A percentile compares a stretch with the other conserved stretches of the same genome.
Conservation (phyloP, 2,113 vertebrate genomes). For the Chloropsis cyanopogon region DNA sequence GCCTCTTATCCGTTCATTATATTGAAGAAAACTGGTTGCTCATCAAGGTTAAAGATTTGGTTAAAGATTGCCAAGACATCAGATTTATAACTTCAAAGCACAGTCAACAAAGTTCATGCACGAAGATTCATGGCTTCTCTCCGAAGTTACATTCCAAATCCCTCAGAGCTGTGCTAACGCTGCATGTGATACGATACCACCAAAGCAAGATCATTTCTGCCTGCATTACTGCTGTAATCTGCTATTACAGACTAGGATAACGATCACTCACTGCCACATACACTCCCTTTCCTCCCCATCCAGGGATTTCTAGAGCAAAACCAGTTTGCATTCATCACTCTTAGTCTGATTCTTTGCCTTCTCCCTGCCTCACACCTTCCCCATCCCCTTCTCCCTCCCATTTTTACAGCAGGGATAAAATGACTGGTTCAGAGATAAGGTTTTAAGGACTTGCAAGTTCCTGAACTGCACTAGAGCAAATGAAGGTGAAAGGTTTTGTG, state of each 20-base stretch:
- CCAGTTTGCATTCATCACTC: not conserved
- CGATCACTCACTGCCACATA: not conserved
- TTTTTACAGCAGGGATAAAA: not conserved
- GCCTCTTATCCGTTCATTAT: not conserved
- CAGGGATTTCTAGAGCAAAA: not conserved
- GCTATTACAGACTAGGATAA: not conserved
- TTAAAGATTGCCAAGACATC: not conserved
- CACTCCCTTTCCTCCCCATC: not conserved
- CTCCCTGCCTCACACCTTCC: too few species aligned
- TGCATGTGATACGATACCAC: not conserved
- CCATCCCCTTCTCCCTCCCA: rapidly evolving
- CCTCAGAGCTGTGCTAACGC: not conserved
- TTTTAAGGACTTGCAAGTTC: not conserved
- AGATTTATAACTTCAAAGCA: not conserved
- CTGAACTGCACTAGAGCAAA: not conserved
- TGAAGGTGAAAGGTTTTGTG: not conserved
- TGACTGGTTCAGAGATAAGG: not conserved
- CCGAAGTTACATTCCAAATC: not conserved
- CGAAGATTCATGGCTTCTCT: not conserved
- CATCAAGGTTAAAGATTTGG: not conserved
- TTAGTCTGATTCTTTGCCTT: not conserved
- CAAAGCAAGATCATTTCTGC: not conserved
- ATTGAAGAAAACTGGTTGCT: not conserved
- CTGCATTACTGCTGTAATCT: not conserved
- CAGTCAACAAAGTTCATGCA: not conserved